Evolutionary conservation across 1,140 invertebrate species (phyloP), one percentile per base, ranked within the genome.

Genomic region (Drosophila quadrilineata): DNA sequence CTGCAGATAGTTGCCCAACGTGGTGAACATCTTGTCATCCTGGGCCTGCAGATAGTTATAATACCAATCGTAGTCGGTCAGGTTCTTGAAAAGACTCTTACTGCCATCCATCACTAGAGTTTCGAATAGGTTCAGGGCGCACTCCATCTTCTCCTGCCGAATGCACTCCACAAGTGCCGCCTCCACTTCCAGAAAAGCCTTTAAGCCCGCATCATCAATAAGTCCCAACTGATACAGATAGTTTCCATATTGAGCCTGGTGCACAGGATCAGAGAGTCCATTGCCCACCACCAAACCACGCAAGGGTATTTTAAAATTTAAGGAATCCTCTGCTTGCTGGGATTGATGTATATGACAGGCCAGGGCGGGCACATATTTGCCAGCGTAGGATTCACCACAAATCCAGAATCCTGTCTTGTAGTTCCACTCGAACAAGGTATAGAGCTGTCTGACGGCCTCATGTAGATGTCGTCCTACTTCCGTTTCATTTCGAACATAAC

Each of bases 361-460:
- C 3, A 95, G 87, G 0, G 94, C 93, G 17, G 95, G 95, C 0
- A 96, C 93, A 90, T 96, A 96, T 87, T 94, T 94, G 6, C 96
- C 96, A 9, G 92, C 96, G 89, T 97, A 97, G 6, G 95, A 96
- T 90, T 97, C 95, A 4, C 96, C 96, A 2, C 94, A 94, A 1
- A 97, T 92, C 90, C 92, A 96, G 71, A 96, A 95, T 29, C 93
- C 92, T 71, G 93, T 94, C 0, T 76, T 58, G 59, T 91, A 91
- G 2, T 93, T 79, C 62, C 94, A 92, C 2, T 93, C 93, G 70
- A 95, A 96, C 2, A 96, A 65, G 49, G 92, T 88, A 74, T 95
- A 95, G 69, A 96, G 95, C 79, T 96, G 94, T 2, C 89, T 79
- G 1, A 95, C 56, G 1, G 93, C 93, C 22, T 90, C 90, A 64